phyloP scores from a whole-genome alignment of 2,797 vertebrate genomes.

The Danio tinwini region DNA sequence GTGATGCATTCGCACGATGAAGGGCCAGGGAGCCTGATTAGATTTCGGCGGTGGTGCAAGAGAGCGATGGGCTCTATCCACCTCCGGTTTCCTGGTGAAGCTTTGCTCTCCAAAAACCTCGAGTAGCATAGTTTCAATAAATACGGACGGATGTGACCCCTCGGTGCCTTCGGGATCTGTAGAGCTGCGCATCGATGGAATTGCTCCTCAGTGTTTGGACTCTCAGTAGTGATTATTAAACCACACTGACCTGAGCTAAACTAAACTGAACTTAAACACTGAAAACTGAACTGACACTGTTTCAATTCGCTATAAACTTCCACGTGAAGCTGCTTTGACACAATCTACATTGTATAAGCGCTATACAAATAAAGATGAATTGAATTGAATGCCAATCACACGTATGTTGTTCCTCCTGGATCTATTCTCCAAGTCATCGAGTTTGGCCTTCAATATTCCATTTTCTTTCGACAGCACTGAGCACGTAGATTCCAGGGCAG shows the following conservation, averaged over 20 bases:
- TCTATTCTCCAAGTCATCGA: neutral
- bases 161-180: neutral
- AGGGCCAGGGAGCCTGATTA: slow-evolving; percentile 2
- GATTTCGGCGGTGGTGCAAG: neutral
- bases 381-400: neutral
- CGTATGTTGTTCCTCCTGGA: neutral
- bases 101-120: neutral
- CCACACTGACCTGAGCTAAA: too few relatives aligned
- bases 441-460: neutral
- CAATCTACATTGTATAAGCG: too few relatives aligned
- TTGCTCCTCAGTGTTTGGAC: too few relatives aligned
- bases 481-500: neutral
- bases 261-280: too few relatives aligned
- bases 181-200: too few relatives aligned
- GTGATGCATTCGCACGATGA: slow-evolving; percentile 3
- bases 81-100: neutral
- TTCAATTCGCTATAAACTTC: too few relatives aligned
- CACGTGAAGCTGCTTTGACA: too few relatives aligned
- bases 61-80: neutral
- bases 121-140: too few relatives aligned
- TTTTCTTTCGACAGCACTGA: neutral
- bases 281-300: too few relatives aligned
- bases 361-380: too few relatives aligned
- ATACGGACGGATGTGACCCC: neutral
- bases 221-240: too few relatives aligned